These are phyloP conservation scores for Andrena hattorfiana DNA, from an alignment of 2,888 invertebrate genomes.

Conservation along the genomic window DNA sequence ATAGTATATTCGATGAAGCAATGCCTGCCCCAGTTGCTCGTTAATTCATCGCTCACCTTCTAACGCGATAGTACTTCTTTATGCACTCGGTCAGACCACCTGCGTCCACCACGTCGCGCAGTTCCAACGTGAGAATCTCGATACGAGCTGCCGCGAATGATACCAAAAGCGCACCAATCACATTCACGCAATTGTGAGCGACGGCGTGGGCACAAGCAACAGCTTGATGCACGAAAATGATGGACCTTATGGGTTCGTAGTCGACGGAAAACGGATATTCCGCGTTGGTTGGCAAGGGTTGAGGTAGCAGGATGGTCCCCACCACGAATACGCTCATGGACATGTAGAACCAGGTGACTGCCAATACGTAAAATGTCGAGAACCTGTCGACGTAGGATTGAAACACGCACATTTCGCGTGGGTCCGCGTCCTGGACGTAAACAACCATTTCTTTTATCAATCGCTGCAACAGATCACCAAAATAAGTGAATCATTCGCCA, in stretches of 20 bases:
- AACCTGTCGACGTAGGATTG: conserved; percentile 74
- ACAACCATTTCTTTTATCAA: background rate
- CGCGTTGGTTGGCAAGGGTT: conserved; percentile 66
- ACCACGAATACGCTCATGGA: conserved; percentile 56
- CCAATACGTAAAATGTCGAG: conserved; percentile 61
- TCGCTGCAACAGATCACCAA: too few species aligned
- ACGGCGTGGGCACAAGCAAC: conserved; percentile 72
- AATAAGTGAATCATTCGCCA: background rate
- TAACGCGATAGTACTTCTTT: conserved; percentile 69
- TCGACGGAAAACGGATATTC: conserved; percentile 31
- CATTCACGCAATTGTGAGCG: conserved; percentile 68
- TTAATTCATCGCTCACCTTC: conserved; percentile 56
- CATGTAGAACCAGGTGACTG: conserved; percentile 61
- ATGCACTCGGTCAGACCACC: conserved; percentile 65
- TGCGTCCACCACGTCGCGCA: conserved; percentile 43
- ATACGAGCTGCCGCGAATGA: conserved; percentile 73
- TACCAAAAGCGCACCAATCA: conserved; percentile 69
- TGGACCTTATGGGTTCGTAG: background rate
- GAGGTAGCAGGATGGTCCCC: conserved; percentile 66
- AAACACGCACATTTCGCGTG: conserved; percentile 65
- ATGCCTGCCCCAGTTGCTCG: too few species aligned
- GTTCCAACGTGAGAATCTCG: conserved; percentile 69
- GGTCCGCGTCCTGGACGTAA: conserved; percentile 45
- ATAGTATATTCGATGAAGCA: too few species aligned
- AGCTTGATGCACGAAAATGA: conserved; percentile 54